Evolutionary conservation across 2,113 vertebrate species (phyloP).

Genomic region (Laticauda laticaudata): DNA sequence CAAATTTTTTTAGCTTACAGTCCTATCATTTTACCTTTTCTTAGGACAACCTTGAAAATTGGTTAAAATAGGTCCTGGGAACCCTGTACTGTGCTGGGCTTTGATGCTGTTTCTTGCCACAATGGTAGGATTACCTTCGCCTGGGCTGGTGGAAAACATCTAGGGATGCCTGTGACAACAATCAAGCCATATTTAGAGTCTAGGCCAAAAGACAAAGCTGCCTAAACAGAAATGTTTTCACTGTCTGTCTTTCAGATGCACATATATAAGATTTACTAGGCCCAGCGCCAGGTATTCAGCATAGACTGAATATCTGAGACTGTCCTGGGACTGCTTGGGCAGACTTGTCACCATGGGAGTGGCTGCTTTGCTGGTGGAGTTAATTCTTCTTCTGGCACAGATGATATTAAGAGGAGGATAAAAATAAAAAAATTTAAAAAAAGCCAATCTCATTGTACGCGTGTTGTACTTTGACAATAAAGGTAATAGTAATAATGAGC

Average conservation of each 20-base stretch:
- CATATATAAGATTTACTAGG: not conserved
- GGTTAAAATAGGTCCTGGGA: not conserved
- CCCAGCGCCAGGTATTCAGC: not conserved
- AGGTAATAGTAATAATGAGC: not conserved
- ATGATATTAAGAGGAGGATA: not conserved
- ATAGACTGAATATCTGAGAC: not conserved
- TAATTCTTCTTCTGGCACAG: not conserved
- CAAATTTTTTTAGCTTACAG: not conserved
- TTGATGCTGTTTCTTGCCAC: not conserved
- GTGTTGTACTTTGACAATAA: too few relatives aligned
- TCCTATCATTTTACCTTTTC: not conserved
- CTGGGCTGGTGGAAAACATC: not conserved
- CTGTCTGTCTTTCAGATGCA: not conserved
- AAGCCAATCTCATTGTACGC: too few relatives aligned
- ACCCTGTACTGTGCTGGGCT: not conserved
- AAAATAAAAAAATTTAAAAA: too few relatives aligned
- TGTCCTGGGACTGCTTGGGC: not conserved
- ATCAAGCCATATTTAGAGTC: not conserved
- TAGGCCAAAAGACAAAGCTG: not conserved
- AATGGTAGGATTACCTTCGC: not conserved
- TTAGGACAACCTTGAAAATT: not conserved
- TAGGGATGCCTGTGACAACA: not conserved
- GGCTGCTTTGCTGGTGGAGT: not conserved
- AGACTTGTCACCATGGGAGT: not conserved
- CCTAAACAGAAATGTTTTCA: not conserved